A percentile compares a stretch with the other conserved stretches of the same genome.
phyloP scores from a whole-genome alignment of 2,113 vertebrate species.

The Nanorana parkeri region DNA sequence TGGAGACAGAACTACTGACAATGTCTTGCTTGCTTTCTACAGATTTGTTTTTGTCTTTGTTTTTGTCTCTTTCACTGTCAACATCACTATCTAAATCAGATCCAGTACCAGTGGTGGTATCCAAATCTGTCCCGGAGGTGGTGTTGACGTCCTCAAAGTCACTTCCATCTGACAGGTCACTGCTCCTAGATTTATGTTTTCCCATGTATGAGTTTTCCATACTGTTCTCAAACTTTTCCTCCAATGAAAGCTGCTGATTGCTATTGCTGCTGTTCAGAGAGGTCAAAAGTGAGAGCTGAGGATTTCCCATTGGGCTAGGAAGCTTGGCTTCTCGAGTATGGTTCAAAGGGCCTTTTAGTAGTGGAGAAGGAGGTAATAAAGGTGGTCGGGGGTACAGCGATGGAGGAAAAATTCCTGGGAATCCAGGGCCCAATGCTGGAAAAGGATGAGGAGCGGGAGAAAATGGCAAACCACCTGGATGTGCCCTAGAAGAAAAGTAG shows the following conservation, averaged over 20 bases:
- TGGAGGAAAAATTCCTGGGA: conserved; percentile 91
- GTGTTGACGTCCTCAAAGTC: conserved; percentile 98
- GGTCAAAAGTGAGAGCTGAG: conserved; percentile 81
- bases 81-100: conserved; percentile 93
- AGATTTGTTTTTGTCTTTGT: conserved; percentile 74
- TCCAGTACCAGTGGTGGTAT: conserved; percentile 93
- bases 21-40: conserved; percentile 78
- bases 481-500: conserved; percentile 91
- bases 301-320: conserved; percentile 84
- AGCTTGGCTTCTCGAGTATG: conserved; percentile 87
- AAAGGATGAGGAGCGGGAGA: conserved; percentile 80
- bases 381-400: conserved; percentile 93
- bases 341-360: conserved; percentile 91
- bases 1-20: conserved; percentile 71
- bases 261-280: conserved; percentile 79
- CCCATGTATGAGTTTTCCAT: conserved; percentile 80
- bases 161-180: conserved; percentile 91
- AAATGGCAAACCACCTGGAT: conserved; percentile 86
- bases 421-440: conserved; percentile 80
- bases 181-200: conserved; percentile 87
- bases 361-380: conserved; percentile 87
- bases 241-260: conserved; percentile 63
- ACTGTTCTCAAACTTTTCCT: conserved; percentile 81
- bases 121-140: conserved; percentile 94
- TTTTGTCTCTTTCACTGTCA: conserved; percentile 86